Conservation (phyloP, 1,140 invertebrate genomes). For the Copidosoma floridanum region DNA sequence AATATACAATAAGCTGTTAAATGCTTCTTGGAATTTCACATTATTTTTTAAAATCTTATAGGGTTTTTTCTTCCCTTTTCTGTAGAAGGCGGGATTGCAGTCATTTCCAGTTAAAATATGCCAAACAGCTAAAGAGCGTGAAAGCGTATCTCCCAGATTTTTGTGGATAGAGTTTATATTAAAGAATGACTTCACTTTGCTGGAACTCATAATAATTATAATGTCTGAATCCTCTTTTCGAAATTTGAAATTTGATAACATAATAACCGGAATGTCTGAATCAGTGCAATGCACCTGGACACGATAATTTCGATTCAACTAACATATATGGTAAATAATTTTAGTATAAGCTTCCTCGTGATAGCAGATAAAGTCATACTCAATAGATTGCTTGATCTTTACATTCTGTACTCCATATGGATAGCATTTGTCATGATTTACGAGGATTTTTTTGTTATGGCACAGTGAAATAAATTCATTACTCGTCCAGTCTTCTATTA, state of each 20-base stretch:
- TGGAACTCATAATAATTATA: not conserved
- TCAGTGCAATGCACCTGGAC: not conserved
- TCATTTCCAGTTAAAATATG: not conserved
- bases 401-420: too few relatives aligned
- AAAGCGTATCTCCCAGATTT: not conserved
- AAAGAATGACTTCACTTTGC: not conserved
- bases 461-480: slow-evolving; percentile 21
- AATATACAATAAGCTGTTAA: not conserved
- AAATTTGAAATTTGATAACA: too few relatives aligned
- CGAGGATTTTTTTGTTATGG: not conserved
- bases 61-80: not conserved
- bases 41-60: not conserved
- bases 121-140: not conserved
- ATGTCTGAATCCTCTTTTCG: not conserved
- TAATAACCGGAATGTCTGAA: too few relatives aligned
- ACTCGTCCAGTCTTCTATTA: slow-evolving; percentile 28
- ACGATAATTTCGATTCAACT: not conserved
- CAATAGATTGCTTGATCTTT: too few relatives aligned
- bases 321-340: not conserved
- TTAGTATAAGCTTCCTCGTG: too few relatives aligned
- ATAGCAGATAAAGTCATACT: too few relatives aligned
- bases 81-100: not conserved
- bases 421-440: too few relatives aligned
- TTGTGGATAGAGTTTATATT: not conserved
- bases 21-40: not conserved